A percentile compares a stretch with the other conserved stretches of the same genome.
These are phyloP conservation scores for Eurypyga helias DNA, from an alignment of 2,113 vertebrate genomes.

Conservation along the genomic window DNA sequence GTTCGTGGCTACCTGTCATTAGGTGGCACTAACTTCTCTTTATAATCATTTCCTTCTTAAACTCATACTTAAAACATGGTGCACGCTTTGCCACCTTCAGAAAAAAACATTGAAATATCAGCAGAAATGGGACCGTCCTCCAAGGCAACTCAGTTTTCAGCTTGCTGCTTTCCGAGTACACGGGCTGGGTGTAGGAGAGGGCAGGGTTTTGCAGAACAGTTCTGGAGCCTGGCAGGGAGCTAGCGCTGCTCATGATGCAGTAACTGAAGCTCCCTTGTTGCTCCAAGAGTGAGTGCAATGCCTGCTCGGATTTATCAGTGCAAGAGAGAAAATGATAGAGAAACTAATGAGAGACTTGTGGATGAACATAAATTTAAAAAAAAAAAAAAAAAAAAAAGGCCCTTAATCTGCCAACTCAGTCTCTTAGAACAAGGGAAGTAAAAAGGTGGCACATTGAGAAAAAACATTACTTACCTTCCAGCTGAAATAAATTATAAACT, in stretches of 20 bases:
- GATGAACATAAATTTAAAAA: neutral
- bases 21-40: neutral
- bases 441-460: neutral
- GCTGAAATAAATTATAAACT: slow-evolving; percentile 51
- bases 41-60: neutral
- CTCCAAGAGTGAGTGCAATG: neutral
- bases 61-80: neutral
- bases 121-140: neutral
- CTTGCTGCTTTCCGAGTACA: neutral
- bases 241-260: neutral
- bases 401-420: slow-evolving; percentile 3
- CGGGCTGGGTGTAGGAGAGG: neutral
- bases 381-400: neutral
- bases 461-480: slow-evolving; percentile 35
- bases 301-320: neutral
- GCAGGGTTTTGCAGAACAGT: neutral
- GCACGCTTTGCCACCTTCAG: neutral
- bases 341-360: neutral
- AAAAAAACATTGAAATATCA: neutral
- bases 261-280: neutral
- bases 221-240: neutral
- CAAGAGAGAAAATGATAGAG: neutral
- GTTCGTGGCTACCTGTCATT: neutral
- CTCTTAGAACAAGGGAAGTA: slow-evolving; percentile 1
- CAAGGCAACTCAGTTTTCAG: neutral